Percentiles rank a stretch among this genome's conserved stretches.
phyloP scores from a whole-genome alignment of 2,797 vertebrate species.

The Pangasius mekongensis region DNA sequence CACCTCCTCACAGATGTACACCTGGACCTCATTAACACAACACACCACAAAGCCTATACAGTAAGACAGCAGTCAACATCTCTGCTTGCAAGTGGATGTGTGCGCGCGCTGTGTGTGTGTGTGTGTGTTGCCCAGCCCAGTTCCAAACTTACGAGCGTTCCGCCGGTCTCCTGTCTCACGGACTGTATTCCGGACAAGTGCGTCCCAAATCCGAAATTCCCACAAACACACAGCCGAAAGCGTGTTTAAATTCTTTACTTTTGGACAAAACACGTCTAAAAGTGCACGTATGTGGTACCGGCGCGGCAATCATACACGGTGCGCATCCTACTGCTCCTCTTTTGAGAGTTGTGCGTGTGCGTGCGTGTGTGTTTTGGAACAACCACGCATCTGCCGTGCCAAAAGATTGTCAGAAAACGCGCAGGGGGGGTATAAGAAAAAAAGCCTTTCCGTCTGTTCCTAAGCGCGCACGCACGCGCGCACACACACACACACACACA shows the following conservation, averaged over 20 bases:
- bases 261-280: neutral
- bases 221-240: neutral
- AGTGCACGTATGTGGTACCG: neutral
- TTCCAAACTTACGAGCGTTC: neutral
- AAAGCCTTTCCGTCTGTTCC: neutral
- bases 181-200: neutral
- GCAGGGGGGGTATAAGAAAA: neutral
- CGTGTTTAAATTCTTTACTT: neutral
- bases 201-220: neutral
- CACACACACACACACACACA: neutral
- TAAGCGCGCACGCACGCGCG: accelerated
- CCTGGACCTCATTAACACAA: neutral
- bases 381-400: neutral
- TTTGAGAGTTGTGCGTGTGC: neutral
- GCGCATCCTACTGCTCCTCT: neutral
- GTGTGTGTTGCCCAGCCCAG: neutral
- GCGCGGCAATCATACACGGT: neutral
- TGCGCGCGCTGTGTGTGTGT: neutral
- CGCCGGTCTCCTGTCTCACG: neutral
- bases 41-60: neutral
- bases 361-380: neutral
- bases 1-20: neutral
- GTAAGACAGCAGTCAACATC: neutral
- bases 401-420: conserved; percentile 6
- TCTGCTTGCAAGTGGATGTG: neutral